Evolutionary conservation across 2,797 vertebrate genomes (phyloP).

Genomic region (Alfaro cultratus): DNA sequence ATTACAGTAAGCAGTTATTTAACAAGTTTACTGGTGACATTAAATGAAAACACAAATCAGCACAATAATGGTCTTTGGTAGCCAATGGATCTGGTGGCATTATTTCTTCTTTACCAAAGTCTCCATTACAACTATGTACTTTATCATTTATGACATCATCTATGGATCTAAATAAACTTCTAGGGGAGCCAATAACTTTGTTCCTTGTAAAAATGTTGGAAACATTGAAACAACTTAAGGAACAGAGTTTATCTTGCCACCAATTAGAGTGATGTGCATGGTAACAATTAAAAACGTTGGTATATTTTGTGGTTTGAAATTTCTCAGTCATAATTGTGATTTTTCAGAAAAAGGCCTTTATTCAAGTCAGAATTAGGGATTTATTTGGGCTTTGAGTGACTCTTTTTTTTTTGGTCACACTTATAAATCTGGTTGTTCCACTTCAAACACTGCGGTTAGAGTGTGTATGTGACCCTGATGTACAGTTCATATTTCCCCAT

Average conservation of each 20-base stretch:
- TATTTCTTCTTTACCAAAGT: neutral
- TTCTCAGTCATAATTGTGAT: constrained; percentile 25
- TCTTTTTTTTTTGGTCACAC: constrained; percentile 44
- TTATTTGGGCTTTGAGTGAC: constrained; percentile 27
- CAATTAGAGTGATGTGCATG: neutral
- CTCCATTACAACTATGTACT: neutral
- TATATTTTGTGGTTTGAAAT: neutral
- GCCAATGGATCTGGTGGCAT: neutral
- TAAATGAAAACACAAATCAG: neutral
- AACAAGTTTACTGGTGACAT: neutral
- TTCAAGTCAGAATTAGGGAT: constrained; percentile 24
- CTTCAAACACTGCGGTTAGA: constrained; percentile 57
- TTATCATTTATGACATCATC: neutral
- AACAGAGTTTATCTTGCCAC: neutral
- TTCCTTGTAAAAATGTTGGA: neutral
- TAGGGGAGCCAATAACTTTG: neutral
- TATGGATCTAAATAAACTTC: neutral
- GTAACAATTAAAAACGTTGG: neutral
- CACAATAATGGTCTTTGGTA: neutral
- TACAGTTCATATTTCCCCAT: constrained; percentile 72
- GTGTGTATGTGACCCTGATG: constrained; percentile 61
- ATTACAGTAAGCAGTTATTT: neutral
- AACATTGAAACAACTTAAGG: neutral
- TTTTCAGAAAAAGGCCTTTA: constrained; percentile 10
- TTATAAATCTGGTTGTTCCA: constrained; percentile 38